These are phyloP conservation scores for Hylaea fasciaria DNA, from an alignment of 2,888 invertebrate species.

Conservation along the genomic window DNA sequence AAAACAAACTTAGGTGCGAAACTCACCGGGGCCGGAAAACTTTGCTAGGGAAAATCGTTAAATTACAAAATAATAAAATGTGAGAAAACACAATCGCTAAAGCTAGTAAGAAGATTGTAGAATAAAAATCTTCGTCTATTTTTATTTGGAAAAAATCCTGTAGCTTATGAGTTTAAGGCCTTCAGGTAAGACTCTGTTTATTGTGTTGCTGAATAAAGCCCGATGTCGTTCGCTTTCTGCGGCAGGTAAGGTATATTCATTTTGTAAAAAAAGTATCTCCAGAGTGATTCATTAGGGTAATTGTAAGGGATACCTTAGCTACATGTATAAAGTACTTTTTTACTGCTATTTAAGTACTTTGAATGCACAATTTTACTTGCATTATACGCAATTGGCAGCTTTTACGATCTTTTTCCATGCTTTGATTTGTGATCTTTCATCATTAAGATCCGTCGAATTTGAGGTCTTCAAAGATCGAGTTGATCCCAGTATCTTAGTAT, in stretches of 20 bases:
- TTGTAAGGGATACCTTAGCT: slow-evolving; percentile 42
- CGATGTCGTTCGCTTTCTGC: slow-evolving; percentile 49
- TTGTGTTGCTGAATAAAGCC: slow-evolving; percentile 52
- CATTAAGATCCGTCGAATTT: no score
- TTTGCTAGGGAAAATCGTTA: background rate
- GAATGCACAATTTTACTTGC: no score
- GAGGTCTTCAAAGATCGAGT: no score
- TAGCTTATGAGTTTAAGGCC: slow-evolving; percentile 5
- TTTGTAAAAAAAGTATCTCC: slow-evolving; percentile 46
- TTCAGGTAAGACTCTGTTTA: slow-evolving; percentile 52
- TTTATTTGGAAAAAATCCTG: background rate
- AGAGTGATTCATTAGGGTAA: slow-evolving; percentile 54
- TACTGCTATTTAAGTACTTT: no score
- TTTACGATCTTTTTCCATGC: no score
- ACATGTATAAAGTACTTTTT: no score
- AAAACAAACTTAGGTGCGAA: slow-evolving; percentile 50
- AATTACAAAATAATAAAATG: background rate
- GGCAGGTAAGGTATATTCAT: slow-evolving; percentile 46
- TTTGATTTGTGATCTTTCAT: no score
- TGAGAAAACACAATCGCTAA: no score
- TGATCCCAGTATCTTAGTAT: no score
- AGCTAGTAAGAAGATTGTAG: no score
- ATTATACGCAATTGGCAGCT: no score
- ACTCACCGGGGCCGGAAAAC: slow-evolving; percentile 15
- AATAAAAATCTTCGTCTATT: background rate